These are phyloP conservation scores for Palloptera scutellata DNA, from an alignment of 2,888 invertebrate species.

Conservation along the genomic window DNA sequence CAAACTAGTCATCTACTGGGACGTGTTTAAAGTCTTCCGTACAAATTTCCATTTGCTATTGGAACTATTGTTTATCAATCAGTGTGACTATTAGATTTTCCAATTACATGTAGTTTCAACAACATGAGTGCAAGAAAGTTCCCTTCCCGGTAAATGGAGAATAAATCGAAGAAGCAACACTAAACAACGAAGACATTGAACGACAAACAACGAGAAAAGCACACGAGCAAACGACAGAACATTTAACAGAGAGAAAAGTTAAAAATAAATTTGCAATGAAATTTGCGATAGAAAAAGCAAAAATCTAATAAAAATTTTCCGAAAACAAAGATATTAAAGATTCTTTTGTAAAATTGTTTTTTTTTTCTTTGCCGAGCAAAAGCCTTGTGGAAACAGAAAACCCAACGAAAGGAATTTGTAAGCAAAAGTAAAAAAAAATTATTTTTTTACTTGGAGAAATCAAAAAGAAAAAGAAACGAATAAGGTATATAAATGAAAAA, in stretches of 20 bases:
- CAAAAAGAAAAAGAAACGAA: slow-evolving; percentile 15
- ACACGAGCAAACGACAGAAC: too few relatives aligned
- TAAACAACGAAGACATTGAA: too few relatives aligned
- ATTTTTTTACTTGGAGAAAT: slow-evolving; percentile 40
- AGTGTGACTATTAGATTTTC: too few relatives aligned
- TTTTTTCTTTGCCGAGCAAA: slow-evolving; percentile 2
- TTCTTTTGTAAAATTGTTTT: slow-evolving; percentile 33
- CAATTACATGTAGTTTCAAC: too few relatives aligned
- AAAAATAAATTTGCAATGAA: slow-evolving; percentile 55
- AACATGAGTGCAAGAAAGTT: too few relatives aligned
- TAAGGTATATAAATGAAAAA: slow-evolving; percentile 1
- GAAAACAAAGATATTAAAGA: slow-evolving; percentile 36
- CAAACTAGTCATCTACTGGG: too few relatives aligned
- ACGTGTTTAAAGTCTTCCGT: too few relatives aligned
- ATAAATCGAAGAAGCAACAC: too few relatives aligned
- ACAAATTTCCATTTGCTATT: too few relatives aligned
- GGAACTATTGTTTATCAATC: too few relatives aligned
- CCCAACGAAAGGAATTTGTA: slow-evolving; percentile 25
- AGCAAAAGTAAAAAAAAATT: slow-evolving; percentile 49
- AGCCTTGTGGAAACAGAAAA: slow-evolving; percentile 5
- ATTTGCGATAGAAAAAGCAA: slow-evolving; percentile 36
- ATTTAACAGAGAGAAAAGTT: slow-evolving; percentile 49
- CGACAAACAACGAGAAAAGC: too few relatives aligned
- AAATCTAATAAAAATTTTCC: slow-evolving; percentile 33
- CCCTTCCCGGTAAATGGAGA: too few relatives aligned